Percentiles rank a stretch among this genome's conserved stretches.
Conservation (phyloP, 1,140 invertebrate species). For the Schlechtendalia chinensis region DNA sequence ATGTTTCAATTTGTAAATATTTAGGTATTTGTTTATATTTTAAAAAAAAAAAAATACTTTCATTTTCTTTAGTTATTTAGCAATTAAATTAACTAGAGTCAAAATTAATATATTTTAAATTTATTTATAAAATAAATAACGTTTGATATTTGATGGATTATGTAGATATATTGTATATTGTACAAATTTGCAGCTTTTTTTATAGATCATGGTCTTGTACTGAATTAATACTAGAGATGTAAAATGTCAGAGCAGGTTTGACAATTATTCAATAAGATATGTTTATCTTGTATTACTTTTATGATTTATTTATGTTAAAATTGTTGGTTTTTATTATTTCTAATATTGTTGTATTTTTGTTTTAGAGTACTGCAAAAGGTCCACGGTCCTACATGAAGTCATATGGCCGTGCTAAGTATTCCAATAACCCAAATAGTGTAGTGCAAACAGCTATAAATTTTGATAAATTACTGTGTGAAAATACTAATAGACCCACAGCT, state of each 20-base stretch:
- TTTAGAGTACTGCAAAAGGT: constrained; percentile 43
- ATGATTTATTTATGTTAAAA: background rate
- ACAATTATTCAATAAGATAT: background rate
- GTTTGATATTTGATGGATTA: too few species aligned
- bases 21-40: too few species aligned
- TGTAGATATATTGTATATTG: background rate
- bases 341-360: constrained; percentile 13
- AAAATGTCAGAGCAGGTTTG: background rate
- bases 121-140: too few species aligned
- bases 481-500: constrained; percentile 81
- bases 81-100: too few species aligned
- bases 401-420: constrained; percentile 52
- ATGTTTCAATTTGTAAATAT: too few species aligned
- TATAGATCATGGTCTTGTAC: background rate
- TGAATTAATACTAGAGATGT: background rate
- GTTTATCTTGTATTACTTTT: background rate
- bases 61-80: too few species aligned
- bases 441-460: constrained; percentile 66
- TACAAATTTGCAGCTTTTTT: background rate
- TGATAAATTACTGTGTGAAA: constrained; percentile 78
- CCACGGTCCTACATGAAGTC: constrained; percentile 49
- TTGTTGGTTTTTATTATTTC: background rate
- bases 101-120: too few species aligned
- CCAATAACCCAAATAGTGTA: constrained; percentile 51
- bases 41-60: too few species aligned